Evolutionary conservation across 2,113 vertebrate genomes (phyloP).

Genomic region (Athene cunicularia): DNA sequence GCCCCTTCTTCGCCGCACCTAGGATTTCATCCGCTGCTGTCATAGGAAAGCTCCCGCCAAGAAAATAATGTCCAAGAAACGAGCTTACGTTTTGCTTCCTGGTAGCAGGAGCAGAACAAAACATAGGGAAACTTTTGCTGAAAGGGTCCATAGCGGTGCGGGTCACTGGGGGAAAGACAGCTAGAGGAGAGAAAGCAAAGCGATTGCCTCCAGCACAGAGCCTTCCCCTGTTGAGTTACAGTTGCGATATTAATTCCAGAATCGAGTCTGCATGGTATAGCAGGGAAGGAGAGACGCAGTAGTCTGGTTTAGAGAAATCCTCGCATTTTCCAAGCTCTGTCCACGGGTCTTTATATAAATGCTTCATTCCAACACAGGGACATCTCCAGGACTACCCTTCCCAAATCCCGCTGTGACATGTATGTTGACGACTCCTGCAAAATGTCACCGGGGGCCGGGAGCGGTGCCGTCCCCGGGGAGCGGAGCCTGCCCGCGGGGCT

Average conservation of each 20-base stretch:
- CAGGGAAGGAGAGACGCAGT: not conserved
- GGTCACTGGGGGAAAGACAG: not conserved
- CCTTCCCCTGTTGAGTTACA: not conserved
- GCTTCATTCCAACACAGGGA: not conserved
- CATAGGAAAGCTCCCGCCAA: not conserved
- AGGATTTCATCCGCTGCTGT: not conserved
- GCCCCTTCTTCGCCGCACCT: not conserved
- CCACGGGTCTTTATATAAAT: too few relatives aligned
- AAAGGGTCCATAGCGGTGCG: not conserved
- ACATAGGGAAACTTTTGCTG: slow-evolving; percentile 32
- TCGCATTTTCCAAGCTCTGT: not conserved
- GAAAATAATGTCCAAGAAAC: not conserved
- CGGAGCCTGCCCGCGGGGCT: not conserved
- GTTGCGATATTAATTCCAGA: not conserved
- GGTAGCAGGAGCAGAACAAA: not conserved
- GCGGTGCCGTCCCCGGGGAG: not conserved
- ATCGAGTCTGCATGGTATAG: not conserved
- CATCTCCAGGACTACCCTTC: not conserved
- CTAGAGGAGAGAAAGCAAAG: not conserved
- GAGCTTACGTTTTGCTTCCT: not conserved
- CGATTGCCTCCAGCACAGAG: not conserved
- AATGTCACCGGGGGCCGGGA: not conserved
- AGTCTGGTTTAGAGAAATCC: not conserved
- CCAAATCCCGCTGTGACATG: not conserved
- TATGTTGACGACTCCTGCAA: not conserved